Conservation (phyloP, 2,888 invertebrate genomes). For the Conus canariensis region DNA sequence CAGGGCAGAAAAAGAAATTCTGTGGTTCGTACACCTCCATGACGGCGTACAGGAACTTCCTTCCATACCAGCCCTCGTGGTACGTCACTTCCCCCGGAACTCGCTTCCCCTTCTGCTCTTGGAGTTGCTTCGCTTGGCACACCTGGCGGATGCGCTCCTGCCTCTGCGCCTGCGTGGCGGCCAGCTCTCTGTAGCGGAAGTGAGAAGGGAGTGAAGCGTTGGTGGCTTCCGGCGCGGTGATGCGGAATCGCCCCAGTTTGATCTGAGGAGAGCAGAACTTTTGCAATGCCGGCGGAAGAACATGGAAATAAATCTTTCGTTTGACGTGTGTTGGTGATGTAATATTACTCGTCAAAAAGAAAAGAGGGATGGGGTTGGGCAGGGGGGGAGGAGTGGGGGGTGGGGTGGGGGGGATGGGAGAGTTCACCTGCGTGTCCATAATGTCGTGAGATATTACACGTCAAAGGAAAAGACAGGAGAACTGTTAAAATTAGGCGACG, state of each 20-base stretch:
- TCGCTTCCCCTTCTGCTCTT: neutral
- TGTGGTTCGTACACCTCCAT: conserved; percentile 49
- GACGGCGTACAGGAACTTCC: conserved; percentile 39
- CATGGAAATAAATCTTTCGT: neutral
- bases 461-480: too few relatives aligned
- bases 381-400: too few relatives aligned
- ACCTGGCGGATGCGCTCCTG: neutral
- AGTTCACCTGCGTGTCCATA: too few relatives aligned
- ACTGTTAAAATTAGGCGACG: too few relatives aligned
- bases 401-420: too few relatives aligned
- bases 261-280: neutral
- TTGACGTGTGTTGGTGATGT: neutral
- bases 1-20: conserved; percentile 62
- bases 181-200: conserved; percentile 21
- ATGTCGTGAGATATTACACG: too few relatives aligned
- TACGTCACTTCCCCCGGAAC: neutral
- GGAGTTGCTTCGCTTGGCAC: conserved; percentile 16
- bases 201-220: neutral
- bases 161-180: conserved; percentile 25
- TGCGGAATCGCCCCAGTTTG: neutral
- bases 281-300: neutral
- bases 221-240: neutral
- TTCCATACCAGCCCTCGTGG: conserved; percentile 18
- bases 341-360: too few relatives aligned
- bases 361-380: too few relatives aligned